phyloP scores from a whole-genome alignment of 2,797 vertebrate species.

The Siniperca undulata region DNA sequence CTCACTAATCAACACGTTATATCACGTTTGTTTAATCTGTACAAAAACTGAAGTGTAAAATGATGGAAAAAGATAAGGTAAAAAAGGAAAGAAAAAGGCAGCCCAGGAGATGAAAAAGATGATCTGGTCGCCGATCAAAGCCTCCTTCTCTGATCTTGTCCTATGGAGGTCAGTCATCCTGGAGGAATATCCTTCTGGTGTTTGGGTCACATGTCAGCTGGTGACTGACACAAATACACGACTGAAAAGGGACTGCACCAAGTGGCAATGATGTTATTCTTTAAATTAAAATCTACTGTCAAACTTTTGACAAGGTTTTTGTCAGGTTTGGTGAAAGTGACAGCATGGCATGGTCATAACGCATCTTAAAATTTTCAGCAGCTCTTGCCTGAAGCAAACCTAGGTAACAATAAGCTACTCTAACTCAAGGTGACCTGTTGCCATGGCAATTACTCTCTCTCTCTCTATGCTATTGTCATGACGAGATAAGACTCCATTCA shows the following conservation, averaged over 20 bases:
- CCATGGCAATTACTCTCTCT: conserved; percentile 75
- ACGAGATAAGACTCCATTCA: conserved; percentile 74
- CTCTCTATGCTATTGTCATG: conserved; percentile 67
- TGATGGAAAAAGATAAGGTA: conserved; percentile 5
- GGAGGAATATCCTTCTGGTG: conserved; percentile 56
- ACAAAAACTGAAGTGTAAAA: neutral
- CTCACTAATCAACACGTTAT: neutral
- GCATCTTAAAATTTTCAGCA: conserved; percentile 3
- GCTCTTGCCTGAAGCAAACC: conserved; percentile 5
- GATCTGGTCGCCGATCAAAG: conserved; percentile 50
- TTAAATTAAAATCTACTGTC: conserved; percentile 2
- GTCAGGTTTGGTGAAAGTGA: conserved; percentile 3
- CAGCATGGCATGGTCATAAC: neutral
- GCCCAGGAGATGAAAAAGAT: conserved; percentile 12
- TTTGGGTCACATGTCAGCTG: conserved; percentile 50
- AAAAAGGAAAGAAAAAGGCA: conserved; percentile 20
- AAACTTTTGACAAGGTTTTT: conserved; percentile 22
- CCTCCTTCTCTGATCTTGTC: conserved; percentile 51
- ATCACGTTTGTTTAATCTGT: neutral
- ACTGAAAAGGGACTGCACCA: conserved; percentile 8
- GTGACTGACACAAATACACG: conserved; percentile 57
- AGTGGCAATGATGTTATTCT: neutral
- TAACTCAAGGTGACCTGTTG: conserved; percentile 79
- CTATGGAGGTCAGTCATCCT: conserved; percentile 69
- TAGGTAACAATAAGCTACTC: conserved; percentile 21